Conservation (phyloP, 2,888 invertebrate genomes). For the Deroplatys truncata region DNA sequence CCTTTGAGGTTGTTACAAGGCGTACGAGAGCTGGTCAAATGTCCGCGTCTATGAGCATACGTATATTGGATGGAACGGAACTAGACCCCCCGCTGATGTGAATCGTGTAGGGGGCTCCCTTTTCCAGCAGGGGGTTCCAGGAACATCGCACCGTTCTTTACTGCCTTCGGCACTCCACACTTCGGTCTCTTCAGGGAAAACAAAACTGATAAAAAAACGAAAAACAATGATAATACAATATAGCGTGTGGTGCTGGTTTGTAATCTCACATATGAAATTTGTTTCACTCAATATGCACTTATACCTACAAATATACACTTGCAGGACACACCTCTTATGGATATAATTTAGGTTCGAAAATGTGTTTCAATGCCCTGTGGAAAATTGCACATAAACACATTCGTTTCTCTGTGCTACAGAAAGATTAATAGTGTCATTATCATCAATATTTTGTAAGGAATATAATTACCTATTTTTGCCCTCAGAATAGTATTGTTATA, state of each 20-base stretch:
- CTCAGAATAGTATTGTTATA: no score
- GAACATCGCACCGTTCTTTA: background rate
- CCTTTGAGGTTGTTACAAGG: background rate
- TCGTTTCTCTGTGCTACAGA: no score
- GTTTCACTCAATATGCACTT: background rate
- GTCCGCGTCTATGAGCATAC: background rate
- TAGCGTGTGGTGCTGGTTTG: background rate
- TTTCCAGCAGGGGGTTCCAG: background rate
- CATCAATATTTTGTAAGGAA: no score
- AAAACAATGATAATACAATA: background rate
- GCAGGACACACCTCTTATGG: no score
- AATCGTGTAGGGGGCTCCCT: conserved; percentile 26
- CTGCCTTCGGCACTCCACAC: background rate
- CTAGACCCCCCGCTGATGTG: conserved; percentile 28
- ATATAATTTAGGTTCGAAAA: no score
- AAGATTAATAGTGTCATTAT: no score
- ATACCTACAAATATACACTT: background rate
- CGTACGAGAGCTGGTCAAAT: background rate
- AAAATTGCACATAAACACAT: no score
- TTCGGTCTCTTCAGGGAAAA: background rate
- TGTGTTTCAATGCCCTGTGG: no score
- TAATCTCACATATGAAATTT: background rate
- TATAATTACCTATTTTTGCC: no score
- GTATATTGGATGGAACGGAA: conserved; percentile 6
- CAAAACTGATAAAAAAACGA: background rate